phyloP scores from a whole-genome alignment of 1,140 invertebrate species.

The Saccostrea cuccullata region DNA sequence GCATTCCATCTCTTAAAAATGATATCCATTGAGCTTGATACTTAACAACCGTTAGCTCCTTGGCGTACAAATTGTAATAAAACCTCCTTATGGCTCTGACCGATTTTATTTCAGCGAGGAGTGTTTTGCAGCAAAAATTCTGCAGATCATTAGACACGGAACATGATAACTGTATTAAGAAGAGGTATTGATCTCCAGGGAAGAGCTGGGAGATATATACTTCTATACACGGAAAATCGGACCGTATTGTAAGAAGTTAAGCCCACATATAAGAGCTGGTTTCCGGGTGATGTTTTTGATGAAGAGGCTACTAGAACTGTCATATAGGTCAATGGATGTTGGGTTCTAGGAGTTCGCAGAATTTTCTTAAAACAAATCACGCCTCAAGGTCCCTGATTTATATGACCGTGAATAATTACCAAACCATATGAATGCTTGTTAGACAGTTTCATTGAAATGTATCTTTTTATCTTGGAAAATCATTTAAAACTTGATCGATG shows the following conservation, averaged over 20 bases:
- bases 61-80: background rate
- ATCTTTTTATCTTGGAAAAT: constrained; percentile 11
- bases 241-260: background rate
- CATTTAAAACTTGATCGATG: constrained; percentile 9
- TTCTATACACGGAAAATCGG: background rate
- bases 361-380: background rate
- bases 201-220: background rate
- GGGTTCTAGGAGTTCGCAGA: background rate
- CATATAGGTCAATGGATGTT: background rate
- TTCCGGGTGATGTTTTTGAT: background rate
- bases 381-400: background rate
- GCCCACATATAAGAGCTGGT: constrained; percentile 8
- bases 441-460: background rate
- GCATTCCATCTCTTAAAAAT: background rate
- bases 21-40: background rate
- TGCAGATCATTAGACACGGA: background rate
- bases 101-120: background rate
- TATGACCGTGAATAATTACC: background rate
- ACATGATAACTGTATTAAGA: background rate
- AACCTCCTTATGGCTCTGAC: background rate
- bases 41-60: background rate
- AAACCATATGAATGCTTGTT: background rate
- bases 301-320: background rate
- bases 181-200: constrained; percentile 9
- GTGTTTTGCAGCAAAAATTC: background rate